A percentile compares a stretch with the other conserved stretches of the same genome.
These are phyloP conservation scores for Idaea dimidiata DNA, from an alignment of 2,888 invertebrate species.

Conservation along the genomic window DNA sequence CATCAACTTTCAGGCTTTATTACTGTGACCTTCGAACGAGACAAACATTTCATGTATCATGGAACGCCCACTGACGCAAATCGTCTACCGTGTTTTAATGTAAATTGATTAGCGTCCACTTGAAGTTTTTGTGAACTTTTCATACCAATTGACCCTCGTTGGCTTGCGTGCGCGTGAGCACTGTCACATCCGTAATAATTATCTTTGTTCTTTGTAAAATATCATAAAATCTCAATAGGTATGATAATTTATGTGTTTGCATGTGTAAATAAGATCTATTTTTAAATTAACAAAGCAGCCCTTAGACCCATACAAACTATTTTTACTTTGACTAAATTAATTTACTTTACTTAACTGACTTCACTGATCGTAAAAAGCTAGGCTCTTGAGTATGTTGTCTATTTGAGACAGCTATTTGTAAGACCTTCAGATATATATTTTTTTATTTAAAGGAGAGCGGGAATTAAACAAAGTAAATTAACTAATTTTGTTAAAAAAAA, in stretches of 20 bases:
- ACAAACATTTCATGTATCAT: slow-evolving; percentile 41
- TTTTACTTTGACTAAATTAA: not conserved
- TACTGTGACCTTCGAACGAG: slow-evolving; percentile 34
- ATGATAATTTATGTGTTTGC: not conserved
- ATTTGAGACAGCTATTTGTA: too few species aligned
- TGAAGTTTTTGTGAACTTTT: slow-evolving; percentile 62
- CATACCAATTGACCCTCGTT: slow-evolving; percentile 67
- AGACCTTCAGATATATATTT: too few species aligned
- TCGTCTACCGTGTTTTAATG: slow-evolving; percentile 51
- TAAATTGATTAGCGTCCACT: slow-evolving; percentile 65
- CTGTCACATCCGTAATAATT: slow-evolving; percentile 38
- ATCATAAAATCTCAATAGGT: not conserved
- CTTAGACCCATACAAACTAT: not conserved
- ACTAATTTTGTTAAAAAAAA: too few species aligned
- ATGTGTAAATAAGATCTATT: not conserved
- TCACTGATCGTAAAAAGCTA: too few species aligned
- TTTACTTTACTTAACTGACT: not conserved
- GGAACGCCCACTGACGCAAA: slow-evolving; percentile 62
- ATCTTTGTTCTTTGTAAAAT: not conserved
- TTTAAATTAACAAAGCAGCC: not conserved
- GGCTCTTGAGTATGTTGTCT: too few species aligned
- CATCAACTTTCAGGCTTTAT: slow-evolving; percentile 1
- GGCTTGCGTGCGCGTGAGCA: slow-evolving; percentile 46
- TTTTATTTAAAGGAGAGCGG: too few species aligned
- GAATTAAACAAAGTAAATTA: too few species aligned